A percentile compares a stretch with the other conserved stretches of the same genome.
phyloP scores from a whole-genome alignment of 2,113 vertebrate genomes.

The Uria aalge region DNA sequence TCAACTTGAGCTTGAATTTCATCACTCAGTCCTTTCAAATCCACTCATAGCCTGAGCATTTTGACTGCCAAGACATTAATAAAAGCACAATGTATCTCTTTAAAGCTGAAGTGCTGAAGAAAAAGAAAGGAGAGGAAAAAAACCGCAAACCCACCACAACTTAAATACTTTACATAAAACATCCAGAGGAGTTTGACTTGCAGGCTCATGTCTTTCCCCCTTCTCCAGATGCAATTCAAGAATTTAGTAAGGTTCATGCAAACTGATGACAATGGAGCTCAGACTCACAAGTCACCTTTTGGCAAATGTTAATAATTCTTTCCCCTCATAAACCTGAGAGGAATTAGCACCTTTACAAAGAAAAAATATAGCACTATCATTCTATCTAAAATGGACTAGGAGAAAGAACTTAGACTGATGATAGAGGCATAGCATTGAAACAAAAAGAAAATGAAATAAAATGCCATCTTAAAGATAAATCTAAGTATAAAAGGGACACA shows the following conservation, averaged over 20 bases:
- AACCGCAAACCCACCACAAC: background rate
- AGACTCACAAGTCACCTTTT: background rate
- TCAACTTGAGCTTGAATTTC: background rate
- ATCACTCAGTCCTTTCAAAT: background rate
- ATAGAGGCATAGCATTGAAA: background rate
- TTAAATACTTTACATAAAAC: background rate
- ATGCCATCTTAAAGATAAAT: background rate
- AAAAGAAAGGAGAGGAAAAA: background rate
- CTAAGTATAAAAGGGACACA: background rate
- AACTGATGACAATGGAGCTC: background rate
- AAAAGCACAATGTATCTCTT: background rate
- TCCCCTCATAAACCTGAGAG: background rate
- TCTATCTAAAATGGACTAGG: background rate
- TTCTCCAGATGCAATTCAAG: background rate
- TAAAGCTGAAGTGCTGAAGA: background rate
- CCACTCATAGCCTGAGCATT: background rate
- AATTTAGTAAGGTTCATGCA: background rate
- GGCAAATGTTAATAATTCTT: background rate
- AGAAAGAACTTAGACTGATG: background rate
- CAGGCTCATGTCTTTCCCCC: background rate
- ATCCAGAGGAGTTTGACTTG: background rate
- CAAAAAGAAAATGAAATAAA: background rate
- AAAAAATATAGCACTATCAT: background rate
- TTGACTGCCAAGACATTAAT: background rate
- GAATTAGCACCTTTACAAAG: background rate